Evolutionary conservation across 1,140 invertebrate genomes (phyloP).

Genomic region (Drosophila repleta): DNA sequence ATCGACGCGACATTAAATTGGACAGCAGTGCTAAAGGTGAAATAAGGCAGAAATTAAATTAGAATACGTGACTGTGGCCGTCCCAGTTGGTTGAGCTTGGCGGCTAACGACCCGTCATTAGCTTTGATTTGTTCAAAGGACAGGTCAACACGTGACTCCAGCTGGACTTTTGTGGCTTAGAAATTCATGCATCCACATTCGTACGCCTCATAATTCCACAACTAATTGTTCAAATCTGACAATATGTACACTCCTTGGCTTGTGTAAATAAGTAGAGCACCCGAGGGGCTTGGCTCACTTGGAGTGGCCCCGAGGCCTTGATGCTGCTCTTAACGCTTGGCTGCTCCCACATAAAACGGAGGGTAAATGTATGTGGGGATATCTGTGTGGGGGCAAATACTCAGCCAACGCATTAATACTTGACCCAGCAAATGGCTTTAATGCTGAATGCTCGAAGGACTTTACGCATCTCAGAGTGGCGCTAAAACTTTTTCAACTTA

Average conservation of each 20-base stretch:
- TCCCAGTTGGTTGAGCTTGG: constrained; percentile 4
- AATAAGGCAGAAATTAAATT: constrained; percentile 46
- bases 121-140: constrained; percentile 51
- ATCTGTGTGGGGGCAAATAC: constrained; percentile 2
- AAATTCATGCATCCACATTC: constrained; percentile 34
- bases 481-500: constrained; percentile 10
- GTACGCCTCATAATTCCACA: constrained; percentile 64
- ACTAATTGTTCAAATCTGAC: constrained; percentile 66
- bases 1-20: constrained; percentile 21
- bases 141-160: constrained; percentile 53
- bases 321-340: constrained; percentile 63
- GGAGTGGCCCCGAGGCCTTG: constrained; percentile 33
- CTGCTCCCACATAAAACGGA: constrained; percentile 36
- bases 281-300: constrained; percentile 7
- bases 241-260: constrained; percentile 33
- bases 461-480: not conserved
- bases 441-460: constrained; percentile 13
- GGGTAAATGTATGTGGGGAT: not conserved
- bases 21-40: constrained; percentile 13
- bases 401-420: constrained; percentile 25
- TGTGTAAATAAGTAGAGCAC: constrained; percentile 17
- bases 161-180: constrained; percentile 41
- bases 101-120: constrained; percentile 38
- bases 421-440: constrained; percentile 35
- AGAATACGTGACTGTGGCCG: constrained; percentile 49